phyloP scores from a whole-genome alignment of 2,113 vertebrate species.

The Sialia sialis region DNA sequence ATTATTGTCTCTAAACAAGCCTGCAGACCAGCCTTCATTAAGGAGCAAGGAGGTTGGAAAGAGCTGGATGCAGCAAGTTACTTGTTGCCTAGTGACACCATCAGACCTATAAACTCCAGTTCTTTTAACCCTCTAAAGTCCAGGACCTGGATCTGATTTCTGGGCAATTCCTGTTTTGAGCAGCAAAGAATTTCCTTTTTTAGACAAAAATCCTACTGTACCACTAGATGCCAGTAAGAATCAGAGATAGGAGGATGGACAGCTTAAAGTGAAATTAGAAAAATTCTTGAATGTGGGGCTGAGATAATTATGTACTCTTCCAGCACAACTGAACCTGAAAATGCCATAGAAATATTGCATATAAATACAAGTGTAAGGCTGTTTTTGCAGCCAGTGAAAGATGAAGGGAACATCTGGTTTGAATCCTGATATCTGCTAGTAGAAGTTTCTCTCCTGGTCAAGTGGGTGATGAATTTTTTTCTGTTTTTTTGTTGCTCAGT shows the following conservation, averaged over 20 bases:
- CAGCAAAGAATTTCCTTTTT: not conserved
- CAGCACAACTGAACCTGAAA: not conserved
- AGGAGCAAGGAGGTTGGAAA: not conserved
- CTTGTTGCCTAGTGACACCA: constrained; percentile 60
- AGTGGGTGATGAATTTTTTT: not conserved
- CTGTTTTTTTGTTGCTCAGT: not conserved
- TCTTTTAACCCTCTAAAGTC: constrained; percentile 22
- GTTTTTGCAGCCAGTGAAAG: not conserved
- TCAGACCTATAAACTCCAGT: constrained; percentile 25
- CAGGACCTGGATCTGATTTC: not conserved
- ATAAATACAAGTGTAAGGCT: not conserved
- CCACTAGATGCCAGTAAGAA: constrained; percentile 26
- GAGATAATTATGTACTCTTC: not conserved
- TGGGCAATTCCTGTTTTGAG: not conserved
- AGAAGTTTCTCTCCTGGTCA: not conserved
- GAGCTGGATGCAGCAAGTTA: constrained; percentile 41
- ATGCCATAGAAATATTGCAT: not conserved
- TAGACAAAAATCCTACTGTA: not conserved
- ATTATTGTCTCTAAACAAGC: not conserved
- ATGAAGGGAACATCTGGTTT: not conserved
- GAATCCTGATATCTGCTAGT: not conserved
- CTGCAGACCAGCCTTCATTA: not conserved
- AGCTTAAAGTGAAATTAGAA: not conserved
- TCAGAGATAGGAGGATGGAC: not conserved
- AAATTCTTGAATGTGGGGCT: not conserved